A percentile compares a stretch with the other conserved stretches of the same genome.
phyloP scores from a whole-genome alignment of 2,888 invertebrate genomes.

The Andrena bucephala region DNA sequence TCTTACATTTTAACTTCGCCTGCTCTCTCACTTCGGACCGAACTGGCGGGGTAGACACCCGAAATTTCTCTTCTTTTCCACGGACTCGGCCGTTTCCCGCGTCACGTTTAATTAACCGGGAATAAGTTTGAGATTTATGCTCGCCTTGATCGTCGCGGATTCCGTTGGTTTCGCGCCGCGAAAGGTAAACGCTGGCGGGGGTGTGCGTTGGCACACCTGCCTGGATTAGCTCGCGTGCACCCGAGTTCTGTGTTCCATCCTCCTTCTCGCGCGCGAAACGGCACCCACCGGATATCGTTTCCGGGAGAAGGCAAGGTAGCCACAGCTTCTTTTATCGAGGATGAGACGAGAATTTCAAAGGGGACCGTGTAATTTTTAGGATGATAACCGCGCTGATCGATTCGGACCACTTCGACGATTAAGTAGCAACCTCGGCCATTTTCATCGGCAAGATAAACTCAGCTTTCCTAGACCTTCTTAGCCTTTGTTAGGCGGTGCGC shows the following conservation, averaged over 20 bases:
- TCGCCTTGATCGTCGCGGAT: conserved; percentile 35
- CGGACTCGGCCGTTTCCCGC: neutral
- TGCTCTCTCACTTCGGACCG: conserved; percentile 9
- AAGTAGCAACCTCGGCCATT: conserved; percentile 53
- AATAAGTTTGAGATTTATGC: conserved; percentile 40
- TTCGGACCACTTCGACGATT: conserved; percentile 61
- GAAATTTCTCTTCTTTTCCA: conserved; percentile 29
- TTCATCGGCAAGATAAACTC: conserved; percentile 61
- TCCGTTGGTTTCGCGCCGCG: conserved; percentile 3
- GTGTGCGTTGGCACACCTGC: neutral
- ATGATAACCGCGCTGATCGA: conserved; percentile 34
- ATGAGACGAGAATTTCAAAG: neutral
- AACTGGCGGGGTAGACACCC: neutral
- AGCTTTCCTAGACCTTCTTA: conserved; percentile 50
- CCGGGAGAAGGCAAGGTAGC: neutral
- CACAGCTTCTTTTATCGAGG: neutral
- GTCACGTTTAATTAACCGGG: conserved; percentile 49
- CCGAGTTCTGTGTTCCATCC: neutral
- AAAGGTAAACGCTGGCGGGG: conserved; percentile 2
- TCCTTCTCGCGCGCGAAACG: neutral
- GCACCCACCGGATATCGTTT: no score
- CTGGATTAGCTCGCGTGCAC: neutral
- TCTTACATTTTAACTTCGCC: conserved; percentile 65
- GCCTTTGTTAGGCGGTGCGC: conserved; percentile 57
- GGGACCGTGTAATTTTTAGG: neutral